These are phyloP conservation scores for Drosophila parvula DNA, from an alignment of 1,140 invertebrate genomes.

Conservation along the genomic window DNA sequence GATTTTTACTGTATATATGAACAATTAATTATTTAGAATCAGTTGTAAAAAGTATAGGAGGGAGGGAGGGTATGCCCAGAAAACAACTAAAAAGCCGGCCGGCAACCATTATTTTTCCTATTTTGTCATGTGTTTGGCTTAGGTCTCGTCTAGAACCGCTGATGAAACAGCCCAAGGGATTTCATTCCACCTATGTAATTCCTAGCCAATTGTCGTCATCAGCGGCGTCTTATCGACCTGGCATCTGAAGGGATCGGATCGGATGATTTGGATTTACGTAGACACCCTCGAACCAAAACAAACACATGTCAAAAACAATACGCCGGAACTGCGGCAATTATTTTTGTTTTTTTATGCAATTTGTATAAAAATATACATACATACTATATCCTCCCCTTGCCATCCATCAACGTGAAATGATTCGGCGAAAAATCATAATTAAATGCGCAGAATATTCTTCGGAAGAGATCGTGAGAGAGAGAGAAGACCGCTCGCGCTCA, in stretches of 20 bases:
- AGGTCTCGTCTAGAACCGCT: slow-evolving; percentile 3
- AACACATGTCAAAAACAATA: slow-evolving; percentile 9
- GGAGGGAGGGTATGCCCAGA: not conserved
- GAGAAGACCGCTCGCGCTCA: not conserved
- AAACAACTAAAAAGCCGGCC: slow-evolving; percentile 6
- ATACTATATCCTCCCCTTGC: not conserved
- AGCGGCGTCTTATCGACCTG: slow-evolving; percentile 20
- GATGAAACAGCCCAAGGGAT: slow-evolving; percentile 14
- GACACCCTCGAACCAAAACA: slow-evolving; percentile 1
- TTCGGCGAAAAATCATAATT: slow-evolving; percentile 45
- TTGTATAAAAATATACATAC: slow-evolving; percentile 20
- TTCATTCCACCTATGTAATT: slow-evolving; percentile 13
- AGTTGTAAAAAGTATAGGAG: not conserved
- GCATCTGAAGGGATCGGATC: slow-evolving; percentile 31
- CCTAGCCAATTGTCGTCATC: slow-evolving; percentile 27
- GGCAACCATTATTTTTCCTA: not conserved
- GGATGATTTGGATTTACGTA: slow-evolving; percentile 23
- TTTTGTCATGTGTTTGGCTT: not conserved
- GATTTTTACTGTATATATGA: too few species aligned
- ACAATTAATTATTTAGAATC: not conserved
- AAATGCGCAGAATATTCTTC: slow-evolving; percentile 62
- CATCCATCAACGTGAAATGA: slow-evolving; percentile 32
- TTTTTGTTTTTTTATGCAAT: slow-evolving; percentile 38
- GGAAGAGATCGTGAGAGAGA: not conserved
- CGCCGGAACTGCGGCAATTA: slow-evolving; percentile 27